phyloP scores from a whole-genome alignment of 2,888 invertebrate genomes.

The Lymantria dispar region DNA sequence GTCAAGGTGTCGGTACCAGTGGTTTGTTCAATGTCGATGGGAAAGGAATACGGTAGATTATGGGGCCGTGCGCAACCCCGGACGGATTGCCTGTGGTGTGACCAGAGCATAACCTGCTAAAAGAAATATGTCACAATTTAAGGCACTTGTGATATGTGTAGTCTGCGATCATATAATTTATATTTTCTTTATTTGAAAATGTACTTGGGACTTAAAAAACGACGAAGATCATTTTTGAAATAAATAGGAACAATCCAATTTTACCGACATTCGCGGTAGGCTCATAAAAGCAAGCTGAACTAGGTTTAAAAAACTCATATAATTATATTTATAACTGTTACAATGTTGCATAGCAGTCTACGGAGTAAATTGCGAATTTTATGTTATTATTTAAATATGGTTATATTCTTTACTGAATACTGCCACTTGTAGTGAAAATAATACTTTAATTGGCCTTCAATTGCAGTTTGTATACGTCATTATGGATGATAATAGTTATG shows the following conservation, averaged over 20 bases:
- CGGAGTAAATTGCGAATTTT: conserved; percentile 31
- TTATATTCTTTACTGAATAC: conserved; percentile 14
- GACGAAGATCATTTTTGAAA: conserved; percentile 15
- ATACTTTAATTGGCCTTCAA: conserved; percentile 14
- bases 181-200: not conserved
- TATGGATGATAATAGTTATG: not conserved
- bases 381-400: conserved; percentile 30
- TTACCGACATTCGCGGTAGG: conserved; percentile 33
- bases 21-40: no score
- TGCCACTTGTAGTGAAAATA: not conserved
- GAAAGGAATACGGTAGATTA: no score
- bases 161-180: no score
- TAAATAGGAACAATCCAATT: conserved; percentile 26
- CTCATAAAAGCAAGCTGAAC: conserved; percentile 31
- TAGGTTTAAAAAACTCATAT: conserved; percentile 39
- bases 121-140: no score
- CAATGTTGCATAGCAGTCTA: conserved; percentile 29
- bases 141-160: no score
- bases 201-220: conserved; percentile 15
- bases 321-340: conserved; percentile 38
- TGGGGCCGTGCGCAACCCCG: no score
- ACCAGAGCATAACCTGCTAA: no score
- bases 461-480: not conserved
- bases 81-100: no score
- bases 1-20: no score